Base-by-base conservation (phyloP, 2,113 vertebrate species). In the Carassius auratus region DNA sequence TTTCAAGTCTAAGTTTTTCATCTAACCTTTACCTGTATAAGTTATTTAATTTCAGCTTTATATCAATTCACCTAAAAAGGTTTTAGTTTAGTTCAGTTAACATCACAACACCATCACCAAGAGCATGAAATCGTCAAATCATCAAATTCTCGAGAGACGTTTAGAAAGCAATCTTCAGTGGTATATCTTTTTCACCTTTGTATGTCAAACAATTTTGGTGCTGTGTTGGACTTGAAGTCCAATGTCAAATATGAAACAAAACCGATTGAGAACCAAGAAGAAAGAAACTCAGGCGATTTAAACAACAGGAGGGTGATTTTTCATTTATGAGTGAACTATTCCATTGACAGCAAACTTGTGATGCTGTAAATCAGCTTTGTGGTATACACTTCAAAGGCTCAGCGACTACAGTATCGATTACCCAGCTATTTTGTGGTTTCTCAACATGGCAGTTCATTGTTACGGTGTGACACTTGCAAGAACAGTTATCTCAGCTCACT, bases 351-450 rank as follows among this genome's bases (percentile, higher is more conserved):
- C 45, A 76, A 84, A 75, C 83, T 76, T 33, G 30, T 61, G 59
- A 62, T 55, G 45, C 15, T 61, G 36, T 73, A 73, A 73, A 73
- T 42, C 4, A 42, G 61, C 64, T 23, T 23, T 36, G 48, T 62
- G 68, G 69, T 73, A 52, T n/a, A 38, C 10, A 12, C 85, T 75
- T 61, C 33, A 45, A 3, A 78, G 76, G 17, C 19, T 23, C 52
- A 73, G 74, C 66, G n/a, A 13, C 14, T 68, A 30, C 75, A 75
- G 81, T 84, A 84, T 69, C 26, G 84, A 86, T 84, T 80, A 78
- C 80, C n/a, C 42, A 3, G 26, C 50, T 45, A 33, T 52, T 55
- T 79, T 75, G 64, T 80, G 57, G 42, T 86, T 86, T 75, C 33
- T 71, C 68, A 38, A 21, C 48, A 55, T 38, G 82, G 74, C 59